A percentile compares a stretch with the other conserved stretches of the same genome.
Evolutionary conservation across 2,113 vertebrate genomes (phyloP).

Genomic region (Amphilophus citrinellus): DNA sequence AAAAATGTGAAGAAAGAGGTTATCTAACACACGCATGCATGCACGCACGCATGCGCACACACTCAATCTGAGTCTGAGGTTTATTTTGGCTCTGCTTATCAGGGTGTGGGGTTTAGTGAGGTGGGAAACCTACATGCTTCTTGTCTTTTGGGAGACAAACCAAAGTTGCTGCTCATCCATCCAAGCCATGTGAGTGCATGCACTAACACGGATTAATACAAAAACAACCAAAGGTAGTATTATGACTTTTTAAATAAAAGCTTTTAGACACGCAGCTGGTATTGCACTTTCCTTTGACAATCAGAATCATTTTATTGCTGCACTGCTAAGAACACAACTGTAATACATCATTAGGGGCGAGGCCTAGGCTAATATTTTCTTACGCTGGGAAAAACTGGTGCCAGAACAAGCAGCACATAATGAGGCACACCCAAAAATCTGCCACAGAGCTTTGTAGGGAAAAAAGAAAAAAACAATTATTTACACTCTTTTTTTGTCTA

Average conservation of each 20-base stretch:
- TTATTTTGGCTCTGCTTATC: constrained; percentile 49
- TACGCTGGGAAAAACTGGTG: neutral
- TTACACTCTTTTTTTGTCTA: neutral
- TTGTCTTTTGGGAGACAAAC: constrained; percentile 3
- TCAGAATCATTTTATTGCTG: constrained; percentile 16
- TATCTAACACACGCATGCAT: neutral
- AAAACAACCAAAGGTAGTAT: neutral
- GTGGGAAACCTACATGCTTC: constrained; percentile 1
- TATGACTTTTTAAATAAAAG: neutral
- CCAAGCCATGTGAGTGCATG: neutral
- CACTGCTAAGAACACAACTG: constrained; percentile 4
- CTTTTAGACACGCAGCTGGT: neutral
- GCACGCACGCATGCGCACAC: neutral
- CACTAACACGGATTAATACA: neutral
- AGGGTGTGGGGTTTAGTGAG: constrained; percentile 34
- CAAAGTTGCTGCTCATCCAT: neutral
- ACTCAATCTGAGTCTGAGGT: constrained; percentile 17
- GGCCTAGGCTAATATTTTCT: constrained; percentile 2
- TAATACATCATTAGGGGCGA: neutral
- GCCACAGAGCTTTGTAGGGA: neutral
- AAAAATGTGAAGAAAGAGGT: constrained; percentile 36
- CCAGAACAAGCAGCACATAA: neutral
- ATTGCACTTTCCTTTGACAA: neutral
- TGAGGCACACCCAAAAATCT: constrained; percentile 28
- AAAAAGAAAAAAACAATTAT: neutral